Evolutionary conservation across 1,140 invertebrate species (phyloP).

Genomic region (Drusus annulatus): DNA sequence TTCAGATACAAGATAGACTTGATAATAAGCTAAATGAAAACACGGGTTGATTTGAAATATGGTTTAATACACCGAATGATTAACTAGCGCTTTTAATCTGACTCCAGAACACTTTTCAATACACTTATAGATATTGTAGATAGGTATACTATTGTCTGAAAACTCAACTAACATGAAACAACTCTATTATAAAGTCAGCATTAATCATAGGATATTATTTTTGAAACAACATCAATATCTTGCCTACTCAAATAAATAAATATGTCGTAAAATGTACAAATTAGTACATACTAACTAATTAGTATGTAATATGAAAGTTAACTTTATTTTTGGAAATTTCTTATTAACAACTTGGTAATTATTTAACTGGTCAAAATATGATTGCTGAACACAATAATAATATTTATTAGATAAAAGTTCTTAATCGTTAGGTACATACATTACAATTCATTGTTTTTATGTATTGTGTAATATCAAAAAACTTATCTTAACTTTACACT

Average conservation of each 20-base stretch:
- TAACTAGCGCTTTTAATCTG: too few relatives aligned
- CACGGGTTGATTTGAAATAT: too few relatives aligned
- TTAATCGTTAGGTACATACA: background rate
- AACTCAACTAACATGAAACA: background rate
- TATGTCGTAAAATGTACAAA: background rate
- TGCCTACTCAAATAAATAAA: background rate
- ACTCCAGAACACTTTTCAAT: too few relatives aligned
- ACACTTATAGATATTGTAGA: too few relatives aligned
- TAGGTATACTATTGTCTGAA: background rate
- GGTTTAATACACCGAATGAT: too few relatives aligned
- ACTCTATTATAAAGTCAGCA: background rate
- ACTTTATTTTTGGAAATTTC: background rate
- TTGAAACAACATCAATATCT: background rate
- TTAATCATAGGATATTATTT: background rate
- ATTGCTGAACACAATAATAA: constrained; percentile 7
- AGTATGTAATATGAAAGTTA: too few relatives aligned
- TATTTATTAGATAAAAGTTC: constrained; percentile 1
- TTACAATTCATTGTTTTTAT: constrained; percentile 6
- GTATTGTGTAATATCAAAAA: constrained; percentile 37
- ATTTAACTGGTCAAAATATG: constrained; percentile 25
- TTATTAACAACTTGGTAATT: background rate
- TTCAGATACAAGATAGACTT: too few relatives aligned
- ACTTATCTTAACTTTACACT: constrained; percentile 32
- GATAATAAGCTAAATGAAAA: too few relatives aligned
- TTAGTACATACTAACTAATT: background rate